Evolutionary conservation across 2,797 vertebrate genomes (phyloP).

Genomic region (Periparus ater): DNA sequence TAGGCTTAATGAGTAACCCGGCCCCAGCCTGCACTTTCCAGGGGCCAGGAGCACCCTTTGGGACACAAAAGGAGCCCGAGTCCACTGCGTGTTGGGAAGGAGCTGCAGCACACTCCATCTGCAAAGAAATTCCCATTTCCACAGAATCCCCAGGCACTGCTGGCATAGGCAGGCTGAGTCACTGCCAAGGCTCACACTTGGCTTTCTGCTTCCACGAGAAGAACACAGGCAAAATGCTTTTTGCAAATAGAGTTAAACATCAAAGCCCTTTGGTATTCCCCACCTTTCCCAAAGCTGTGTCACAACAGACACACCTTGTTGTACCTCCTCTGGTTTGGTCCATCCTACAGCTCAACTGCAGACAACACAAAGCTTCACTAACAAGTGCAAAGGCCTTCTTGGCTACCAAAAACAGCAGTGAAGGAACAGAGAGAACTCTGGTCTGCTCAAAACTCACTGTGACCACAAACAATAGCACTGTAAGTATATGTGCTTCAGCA

Average conservation of each 20-base stretch:
- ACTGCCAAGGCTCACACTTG: neutral
- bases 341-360: neutral
- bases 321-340: neutral
- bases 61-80: neutral
- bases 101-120: neutral
- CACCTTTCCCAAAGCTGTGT: neutral
- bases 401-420: neutral
- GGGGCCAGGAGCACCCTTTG: neutral
- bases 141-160: neutral
- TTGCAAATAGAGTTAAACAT: neutral
- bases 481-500: neutral
- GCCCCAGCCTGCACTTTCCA: neutral
- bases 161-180: neutral
- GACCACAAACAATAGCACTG: neutral
- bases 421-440: neutral
- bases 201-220: neutral
- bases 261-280: neutral
- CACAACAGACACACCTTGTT: neutral
- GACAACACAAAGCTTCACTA: neutral
- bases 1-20: conserved; percentile 35
- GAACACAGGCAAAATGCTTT: neutral
- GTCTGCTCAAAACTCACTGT: neutral
- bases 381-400: neutral
- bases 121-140: neutral
- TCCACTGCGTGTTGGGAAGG: neutral